These are phyloP conservation scores for Pyrocephalus nanus DNA, from an alignment of 2,797 vertebrate species.

Conservation along the genomic window DNA sequence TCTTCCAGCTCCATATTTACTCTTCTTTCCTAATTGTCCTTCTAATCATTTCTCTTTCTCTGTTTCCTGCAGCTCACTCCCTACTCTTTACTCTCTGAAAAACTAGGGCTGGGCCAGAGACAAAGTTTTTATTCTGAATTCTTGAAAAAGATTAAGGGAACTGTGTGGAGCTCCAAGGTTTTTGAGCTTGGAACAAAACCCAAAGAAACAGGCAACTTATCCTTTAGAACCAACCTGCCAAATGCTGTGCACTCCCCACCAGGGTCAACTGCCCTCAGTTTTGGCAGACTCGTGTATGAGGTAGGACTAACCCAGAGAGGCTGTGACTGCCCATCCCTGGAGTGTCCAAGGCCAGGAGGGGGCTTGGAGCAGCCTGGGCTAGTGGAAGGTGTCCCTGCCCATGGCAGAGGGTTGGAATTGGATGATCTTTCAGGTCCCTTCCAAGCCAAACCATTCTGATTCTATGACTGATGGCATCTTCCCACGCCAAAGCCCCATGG, in stretches of 20 bases:
- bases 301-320: neutral
- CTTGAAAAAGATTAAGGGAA: neutral
- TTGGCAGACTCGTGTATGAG: neutral
- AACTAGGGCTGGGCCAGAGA: neutral
- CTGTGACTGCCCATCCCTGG: neutral
- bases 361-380: neutral
- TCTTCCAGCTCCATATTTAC: neutral
- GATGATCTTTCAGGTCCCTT: neutral
- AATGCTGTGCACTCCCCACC: rapidly evolving
- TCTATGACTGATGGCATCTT: neutral
- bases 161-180: neutral
- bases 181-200: neutral
- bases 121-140: neutral
- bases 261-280: neutral
- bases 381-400: neutral
- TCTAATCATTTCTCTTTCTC: neutral
- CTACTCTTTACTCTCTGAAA: neutral
- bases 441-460: neutral
- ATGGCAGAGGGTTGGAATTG: neutral
- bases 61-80: neutral
- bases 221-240: neutral
- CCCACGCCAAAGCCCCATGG: neutral
- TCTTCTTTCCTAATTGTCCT: neutral
- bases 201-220: neutral
- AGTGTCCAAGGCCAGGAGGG: neutral